Base-by-base conservation (phyloP, 2,797 vertebrate species). In the Dermochelys coriacea region DNA sequence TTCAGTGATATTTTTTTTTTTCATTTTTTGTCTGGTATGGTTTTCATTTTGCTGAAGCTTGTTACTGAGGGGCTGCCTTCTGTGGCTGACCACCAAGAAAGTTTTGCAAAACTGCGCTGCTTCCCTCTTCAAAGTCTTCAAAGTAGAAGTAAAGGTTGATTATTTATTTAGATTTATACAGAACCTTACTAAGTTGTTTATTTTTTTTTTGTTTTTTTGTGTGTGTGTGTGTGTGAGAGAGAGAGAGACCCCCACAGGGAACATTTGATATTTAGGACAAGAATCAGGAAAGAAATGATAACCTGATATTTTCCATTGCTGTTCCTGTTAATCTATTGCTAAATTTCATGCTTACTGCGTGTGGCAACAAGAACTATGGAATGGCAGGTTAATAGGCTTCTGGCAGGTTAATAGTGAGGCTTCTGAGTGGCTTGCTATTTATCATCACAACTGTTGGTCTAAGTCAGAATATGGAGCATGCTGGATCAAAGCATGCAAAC, bases 1-100 rank as follows among this genome's bases (percentile, higher is more conserved):
- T 86, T 95, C 95, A 93, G 75, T 93, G 90, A 93, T 23, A 90
- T 34, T 34, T 16, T 87, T 87, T 94, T 93, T 82, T 91, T 16
- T 92, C 50, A 4, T 1, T 50, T 96, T 88, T 86, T 95, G 96
- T 85, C 55, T 57, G 19, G 64, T 92, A 86, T 87, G 94, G 84
- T 96, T 97, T 98, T 97, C 97, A 98, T 98, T 98, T 95, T 97
- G 96, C 97, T 98, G 97, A 98, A 97, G 96, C 97, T 97, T 97
- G 94, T 97, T 97, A 97, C 93, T 97, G 94, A 98, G 93, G 92
- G 94, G 93, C 84, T 95, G 86, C 45, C 95, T 97, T 96, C 93
- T 96, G 94, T 96, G 84, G 97, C 97, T 97, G 97, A 97, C 80
- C 87, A 86, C 92, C 97, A 98, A 98, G 90, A 94, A 97, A 96